phyloP scores from a whole-genome alignment of 2,113 vertebrate genomes.

The Pedionomus torquatus region DNA sequence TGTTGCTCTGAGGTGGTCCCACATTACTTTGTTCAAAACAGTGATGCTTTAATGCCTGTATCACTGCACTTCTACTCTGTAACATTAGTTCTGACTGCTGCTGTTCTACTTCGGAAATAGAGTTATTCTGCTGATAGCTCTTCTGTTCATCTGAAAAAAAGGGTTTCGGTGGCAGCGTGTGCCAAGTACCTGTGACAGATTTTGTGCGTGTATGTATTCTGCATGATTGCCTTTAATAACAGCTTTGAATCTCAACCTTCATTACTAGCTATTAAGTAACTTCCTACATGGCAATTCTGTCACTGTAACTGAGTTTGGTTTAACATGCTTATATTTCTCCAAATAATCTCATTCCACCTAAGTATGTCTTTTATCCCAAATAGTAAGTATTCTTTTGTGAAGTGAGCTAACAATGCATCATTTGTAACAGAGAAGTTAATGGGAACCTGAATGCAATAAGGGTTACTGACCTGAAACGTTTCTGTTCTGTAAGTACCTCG shows the following conservation, averaged over 20 bases:
- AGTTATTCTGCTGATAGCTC: neutral
- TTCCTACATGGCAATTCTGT: neutral
- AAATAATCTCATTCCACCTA: constrained; percentile 15
- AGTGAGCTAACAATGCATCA: constrained; percentile 23
- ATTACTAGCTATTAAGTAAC: constrained; percentile 29
- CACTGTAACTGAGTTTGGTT: constrained; percentile 13
- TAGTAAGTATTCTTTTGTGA: constrained; percentile 24
- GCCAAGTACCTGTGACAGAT: neutral
- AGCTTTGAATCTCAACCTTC: neutral
- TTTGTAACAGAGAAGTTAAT: constrained; percentile 43
- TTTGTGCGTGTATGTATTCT: neutral
- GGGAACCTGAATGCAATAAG: neutral
- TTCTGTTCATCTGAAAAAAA: neutral
- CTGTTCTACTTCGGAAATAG: neutral
- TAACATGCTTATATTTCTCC: constrained; percentile 4
- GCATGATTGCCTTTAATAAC: neutral
- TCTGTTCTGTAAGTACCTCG: neutral
- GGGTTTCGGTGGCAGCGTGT: neutral
- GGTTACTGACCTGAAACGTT: constrained; percentile 39
- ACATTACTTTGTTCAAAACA: neutral
- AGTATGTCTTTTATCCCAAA: neutral
- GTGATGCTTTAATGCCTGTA: neutral
- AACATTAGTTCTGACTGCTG: neutral
- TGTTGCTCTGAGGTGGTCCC: neutral
- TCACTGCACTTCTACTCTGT: neutral